phyloP scores from a whole-genome alignment of 2,888 invertebrate genomes.

The Dryomyza anilis region DNA sequence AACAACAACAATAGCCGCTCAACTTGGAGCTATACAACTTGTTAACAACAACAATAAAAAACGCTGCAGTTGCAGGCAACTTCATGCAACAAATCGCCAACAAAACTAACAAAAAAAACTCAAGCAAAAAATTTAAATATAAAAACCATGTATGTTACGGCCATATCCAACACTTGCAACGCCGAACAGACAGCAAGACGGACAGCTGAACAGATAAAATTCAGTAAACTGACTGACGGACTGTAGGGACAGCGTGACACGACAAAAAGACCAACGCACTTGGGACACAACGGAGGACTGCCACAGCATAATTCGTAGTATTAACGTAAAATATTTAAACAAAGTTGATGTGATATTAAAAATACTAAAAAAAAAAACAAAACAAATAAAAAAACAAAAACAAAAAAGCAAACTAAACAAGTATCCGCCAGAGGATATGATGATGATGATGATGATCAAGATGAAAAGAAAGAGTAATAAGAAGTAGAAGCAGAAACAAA shows the following conservation, averaged over 20 bases:
- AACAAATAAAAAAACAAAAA: too few relatives aligned
- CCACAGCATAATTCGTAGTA: conserved; percentile 19
- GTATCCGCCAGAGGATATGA: conserved; percentile 27
- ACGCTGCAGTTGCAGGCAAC: conserved; percentile 30
- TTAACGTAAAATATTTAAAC: conserved; percentile 34
- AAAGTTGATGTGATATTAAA: conserved; percentile 51
- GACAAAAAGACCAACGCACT: too few relatives aligned
- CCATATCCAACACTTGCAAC: neutral
- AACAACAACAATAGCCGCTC: neutral
- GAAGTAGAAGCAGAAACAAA: neutral
- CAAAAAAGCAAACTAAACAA: conserved; percentile 31
- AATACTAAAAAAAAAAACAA: conserved; percentile 42
- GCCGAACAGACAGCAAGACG: conserved; percentile 1
- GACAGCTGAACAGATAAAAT: neutral
- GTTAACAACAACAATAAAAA: neutral
- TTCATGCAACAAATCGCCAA: conserved; percentile 27
- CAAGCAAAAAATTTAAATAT: conserved; percentile 19
- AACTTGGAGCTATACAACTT: too few relatives aligned
- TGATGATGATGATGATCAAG: conserved; percentile 12
- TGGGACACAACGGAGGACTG: too few relatives aligned
- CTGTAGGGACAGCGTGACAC: too few relatives aligned
- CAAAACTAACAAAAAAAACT: conserved; percentile 30
- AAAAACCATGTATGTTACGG: neutral
- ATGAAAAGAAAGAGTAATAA: conserved; percentile 8
- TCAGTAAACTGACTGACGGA: neutral